A percentile compares a stretch with the other conserved stretches of the same genome.
phyloP scores from a whole-genome alignment of 1,140 invertebrate species.

The Anoplophora glabripennis region DNA sequence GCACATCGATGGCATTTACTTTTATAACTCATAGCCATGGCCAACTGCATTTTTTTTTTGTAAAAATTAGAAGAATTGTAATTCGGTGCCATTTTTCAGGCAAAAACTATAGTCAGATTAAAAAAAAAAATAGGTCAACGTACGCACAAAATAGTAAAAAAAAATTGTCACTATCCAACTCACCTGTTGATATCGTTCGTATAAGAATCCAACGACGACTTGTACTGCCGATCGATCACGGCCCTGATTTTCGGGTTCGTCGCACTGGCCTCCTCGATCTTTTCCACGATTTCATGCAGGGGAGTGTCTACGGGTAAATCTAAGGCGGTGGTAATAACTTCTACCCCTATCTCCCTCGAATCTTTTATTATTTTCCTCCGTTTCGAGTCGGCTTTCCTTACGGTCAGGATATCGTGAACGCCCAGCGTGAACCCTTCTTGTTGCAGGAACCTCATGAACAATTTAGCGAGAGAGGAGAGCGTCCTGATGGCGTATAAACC shows the following conservation, averaged over 20 bases:
- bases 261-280: conserved; percentile 69
- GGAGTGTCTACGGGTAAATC: conserved; percentile 60
- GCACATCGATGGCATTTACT: too few relatives aligned
- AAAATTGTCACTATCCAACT: conserved; percentile 15
- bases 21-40: too few relatives aligned
- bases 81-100: too few relatives aligned
- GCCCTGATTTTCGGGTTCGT: conserved; percentile 75
- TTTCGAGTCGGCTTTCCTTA: conserved; percentile 65
- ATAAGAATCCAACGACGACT: conserved; percentile 73
- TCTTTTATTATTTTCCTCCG: conserved; percentile 69
- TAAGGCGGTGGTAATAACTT: conserved; percentile 70
- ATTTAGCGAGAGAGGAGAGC: conserved; percentile 84
- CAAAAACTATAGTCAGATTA: too few relatives aligned
- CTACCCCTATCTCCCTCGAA: conserved; percentile 56
- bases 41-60: too few relatives aligned
- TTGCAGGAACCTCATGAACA: conserved; percentile 92
- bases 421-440: conserved; percentile 91
- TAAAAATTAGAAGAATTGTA: too few relatives aligned
- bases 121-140: conserved; percentile 31
- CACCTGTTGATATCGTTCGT: conserved; percentile 89
- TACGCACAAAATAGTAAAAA: background rate
- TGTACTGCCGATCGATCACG: conserved; percentile 83
- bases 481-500: conserved; percentile 76
- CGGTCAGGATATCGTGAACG: conserved; percentile 90
- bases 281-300: conserved; percentile 58